Conservation (phyloP, 2,888 invertebrate genomes). For the Heteromurus nitidus region DNA sequence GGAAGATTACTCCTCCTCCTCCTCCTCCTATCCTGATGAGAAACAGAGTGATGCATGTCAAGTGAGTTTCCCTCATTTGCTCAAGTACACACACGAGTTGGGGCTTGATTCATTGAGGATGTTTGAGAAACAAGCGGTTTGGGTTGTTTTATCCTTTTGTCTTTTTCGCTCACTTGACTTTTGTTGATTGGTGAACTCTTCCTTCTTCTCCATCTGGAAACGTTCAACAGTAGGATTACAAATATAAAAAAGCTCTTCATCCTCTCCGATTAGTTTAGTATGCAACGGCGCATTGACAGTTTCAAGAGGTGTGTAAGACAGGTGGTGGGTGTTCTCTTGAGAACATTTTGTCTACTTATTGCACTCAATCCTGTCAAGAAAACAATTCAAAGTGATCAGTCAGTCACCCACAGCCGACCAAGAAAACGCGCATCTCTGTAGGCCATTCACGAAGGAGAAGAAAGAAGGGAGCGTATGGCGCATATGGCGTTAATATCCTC, state of each 20-base stretch:
- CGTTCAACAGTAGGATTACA: constrained; percentile 3
- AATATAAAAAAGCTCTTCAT: constrained; percentile 5
- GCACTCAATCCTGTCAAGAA: constrained; percentile 20
- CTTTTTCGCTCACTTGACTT: not conserved
- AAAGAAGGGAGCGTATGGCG: not conserved
- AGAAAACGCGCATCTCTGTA: too few species aligned
- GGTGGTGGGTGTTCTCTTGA: constrained; percentile 21
- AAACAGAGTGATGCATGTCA: too few species aligned
- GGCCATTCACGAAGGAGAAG: not conserved
- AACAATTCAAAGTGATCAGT: constrained; percentile 36
- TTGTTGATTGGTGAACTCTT: constrained; percentile 23
- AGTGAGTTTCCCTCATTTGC: not conserved
- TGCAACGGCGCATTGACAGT: constrained; percentile 38
- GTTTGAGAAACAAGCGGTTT: not conserved
- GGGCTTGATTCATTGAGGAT: not conserved
- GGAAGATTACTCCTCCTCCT: not conserved
- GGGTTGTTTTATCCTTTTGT: constrained; percentile 4
- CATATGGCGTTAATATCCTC: not conserved
- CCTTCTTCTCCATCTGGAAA: constrained; percentile 14
- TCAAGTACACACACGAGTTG: not conserved
- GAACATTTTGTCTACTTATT: constrained; percentile 8
- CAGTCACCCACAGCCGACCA: constrained; percentile 18
- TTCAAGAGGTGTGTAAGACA: constrained; percentile 51
- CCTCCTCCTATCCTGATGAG: not conserved
- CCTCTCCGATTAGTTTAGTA: constrained; percentile 12